Conservation (phyloP, 2,113 vertebrate genomes). For the Psammodynastes pulverulentus region DNA sequence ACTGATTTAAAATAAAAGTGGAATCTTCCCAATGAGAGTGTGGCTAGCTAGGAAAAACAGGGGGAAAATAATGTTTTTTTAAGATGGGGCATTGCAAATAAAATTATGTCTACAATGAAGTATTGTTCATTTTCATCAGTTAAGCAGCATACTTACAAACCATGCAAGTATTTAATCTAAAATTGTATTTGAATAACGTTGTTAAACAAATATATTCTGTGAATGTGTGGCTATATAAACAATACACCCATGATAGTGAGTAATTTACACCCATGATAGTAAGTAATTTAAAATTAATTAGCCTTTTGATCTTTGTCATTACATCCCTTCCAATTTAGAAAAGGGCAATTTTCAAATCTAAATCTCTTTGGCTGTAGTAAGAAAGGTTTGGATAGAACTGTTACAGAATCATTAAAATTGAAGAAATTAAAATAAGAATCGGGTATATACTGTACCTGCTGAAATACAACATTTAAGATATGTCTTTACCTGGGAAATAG, state of each 20-base stretch:
- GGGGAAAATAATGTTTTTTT: neutral
- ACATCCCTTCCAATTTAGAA: neutral
- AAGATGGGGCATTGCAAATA: neutral
- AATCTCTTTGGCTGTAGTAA: slow-evolving; percentile 3
- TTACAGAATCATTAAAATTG: neutral
- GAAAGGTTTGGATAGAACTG: neutral
- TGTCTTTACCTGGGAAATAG: neutral
- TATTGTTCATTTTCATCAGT: neutral
- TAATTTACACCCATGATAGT: slow-evolving; percentile 33
- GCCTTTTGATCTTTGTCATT: slow-evolving; percentile 1
- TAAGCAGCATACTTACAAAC: slow-evolving; percentile 1
- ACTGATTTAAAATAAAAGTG: neutral
- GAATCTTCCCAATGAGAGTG: neutral
- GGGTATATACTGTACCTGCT: neutral
- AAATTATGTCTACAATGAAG: slow-evolving; percentile 25
- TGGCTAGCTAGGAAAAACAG: neutral
- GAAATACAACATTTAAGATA: neutral
- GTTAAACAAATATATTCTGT: slow-evolving; percentile 44
- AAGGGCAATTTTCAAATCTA: slow-evolving; percentile 9
- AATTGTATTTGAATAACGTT: slow-evolving; percentile 38
- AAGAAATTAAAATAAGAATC: neutral
- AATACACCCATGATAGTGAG: slow-evolving; percentile 23
- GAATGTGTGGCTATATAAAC: slow-evolving; percentile 31
- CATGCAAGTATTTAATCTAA: slow-evolving; percentile 49
- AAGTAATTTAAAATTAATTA: slow-evolving; percentile 21